Base-by-base conservation (phyloP, 1,140 invertebrate genomes). In the Papilio dardanus region DNA sequence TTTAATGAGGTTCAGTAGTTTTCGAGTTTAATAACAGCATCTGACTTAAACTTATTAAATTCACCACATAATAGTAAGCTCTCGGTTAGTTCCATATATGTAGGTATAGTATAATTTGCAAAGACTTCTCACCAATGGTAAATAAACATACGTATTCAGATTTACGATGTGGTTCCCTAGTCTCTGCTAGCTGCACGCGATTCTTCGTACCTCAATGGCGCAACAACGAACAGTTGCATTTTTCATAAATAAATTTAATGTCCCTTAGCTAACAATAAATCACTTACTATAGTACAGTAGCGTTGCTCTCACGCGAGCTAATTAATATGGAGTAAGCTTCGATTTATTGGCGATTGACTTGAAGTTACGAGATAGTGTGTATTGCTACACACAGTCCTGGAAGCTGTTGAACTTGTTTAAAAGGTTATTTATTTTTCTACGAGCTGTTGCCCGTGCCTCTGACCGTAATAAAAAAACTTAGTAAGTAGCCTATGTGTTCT, bases 261-360 rank as follows among this genome's bases (percentile, higher is more conserved):
- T 79, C 77, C 79, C 68, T 75, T 76, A 66, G 65, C 77, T 74
- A 79, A 85, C 79, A 85, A 85, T 91, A 92, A 90, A 90, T 92
- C 83, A 79, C 74, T 50, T 71, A 28, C 74, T 76, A 83, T 84
- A 83, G 77, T 82, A 88, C 90, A 83, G 90, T 89, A 90, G 90
- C 90, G 76, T 76, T 75, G 76, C 75, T 81, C 85, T 82, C 90
- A 92, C 88, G 90, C 90, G 75, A 92, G 79, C 88, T 90, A 92
- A 92, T 92, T 92, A 92, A 92, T 91, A 92, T 92, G 88, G 88
- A 90, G 87, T 90, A 87, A 80, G 79, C 78, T 74, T 88, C 87
- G 88, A 92, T 92, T 92, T 92, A 92, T 92, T 85, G 84, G 80
- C 83, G 77, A 81, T 85, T 83, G 79, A 79, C 71, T 79, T 74